Percentiles rank a stretch among this genome's conserved stretches.
Evolutionary conservation across 2,113 vertebrate genomes (phyloP).

Genomic region (Poicephalus gulielmi): DNA sequence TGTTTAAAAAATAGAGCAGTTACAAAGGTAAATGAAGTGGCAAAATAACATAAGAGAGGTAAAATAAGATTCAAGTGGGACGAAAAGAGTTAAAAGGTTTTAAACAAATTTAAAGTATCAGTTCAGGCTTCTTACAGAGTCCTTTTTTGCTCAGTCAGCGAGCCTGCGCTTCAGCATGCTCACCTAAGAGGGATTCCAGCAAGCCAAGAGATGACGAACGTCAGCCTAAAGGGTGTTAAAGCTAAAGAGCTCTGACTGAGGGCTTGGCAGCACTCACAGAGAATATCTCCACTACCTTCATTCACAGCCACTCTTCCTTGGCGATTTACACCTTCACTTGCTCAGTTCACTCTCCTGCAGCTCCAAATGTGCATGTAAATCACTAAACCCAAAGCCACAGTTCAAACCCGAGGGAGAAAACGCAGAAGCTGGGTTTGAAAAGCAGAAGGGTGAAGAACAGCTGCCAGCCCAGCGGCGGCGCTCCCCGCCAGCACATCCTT

Average conservation of each 20-base stretch:
- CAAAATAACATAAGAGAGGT: not conserved
- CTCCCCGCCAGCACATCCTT: not conserved
- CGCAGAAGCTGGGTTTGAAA: not conserved
- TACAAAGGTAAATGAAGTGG: not conserved
- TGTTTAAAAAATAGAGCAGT: not conserved
- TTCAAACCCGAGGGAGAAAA: not conserved
- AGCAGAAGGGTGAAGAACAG: not conserved
- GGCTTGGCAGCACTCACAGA: not conserved
- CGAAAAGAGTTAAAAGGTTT: not conserved
- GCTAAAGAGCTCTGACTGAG: not conserved
- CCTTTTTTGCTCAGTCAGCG: not conserved
- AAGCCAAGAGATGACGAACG: fast-evolving
- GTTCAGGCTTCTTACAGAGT: not conserved
- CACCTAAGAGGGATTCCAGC: not conserved
- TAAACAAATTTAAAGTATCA: not conserved
- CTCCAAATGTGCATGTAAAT: fast-evolving
- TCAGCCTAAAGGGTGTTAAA: not conserved
- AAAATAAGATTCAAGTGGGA: not conserved
- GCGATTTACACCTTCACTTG: not conserved
- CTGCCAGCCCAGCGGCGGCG: not conserved
- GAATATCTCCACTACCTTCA: not conserved
- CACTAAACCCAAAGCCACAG: not conserved
- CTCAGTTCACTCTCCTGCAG: fast-evolving
- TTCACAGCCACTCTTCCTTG: not conserved
- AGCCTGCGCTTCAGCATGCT: not conserved